Percentiles rank a stretch among this genome's conserved stretches.
Conservation (phyloP, 2,888 invertebrate species). For the Yponomeuta sedellus region DNA sequence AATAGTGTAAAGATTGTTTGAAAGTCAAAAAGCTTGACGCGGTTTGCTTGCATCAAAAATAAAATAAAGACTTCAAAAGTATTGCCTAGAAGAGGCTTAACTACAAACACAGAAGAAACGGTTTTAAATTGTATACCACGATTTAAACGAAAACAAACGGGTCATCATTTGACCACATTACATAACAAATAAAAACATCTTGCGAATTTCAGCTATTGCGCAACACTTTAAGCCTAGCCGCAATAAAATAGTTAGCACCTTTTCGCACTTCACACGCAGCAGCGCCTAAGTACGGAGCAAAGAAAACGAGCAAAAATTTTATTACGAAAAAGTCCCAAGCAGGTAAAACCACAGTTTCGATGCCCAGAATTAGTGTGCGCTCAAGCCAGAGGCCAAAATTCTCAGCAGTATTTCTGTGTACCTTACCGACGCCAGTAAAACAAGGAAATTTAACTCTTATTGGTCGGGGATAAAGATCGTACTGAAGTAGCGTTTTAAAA, state of each 20-base stretch:
- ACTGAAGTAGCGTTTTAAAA: conserved; percentile 33
- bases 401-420: conserved; percentile 12
- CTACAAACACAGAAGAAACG: no score
- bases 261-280: background rate
- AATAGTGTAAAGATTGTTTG: no score
- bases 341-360: background rate
- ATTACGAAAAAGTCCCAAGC: conserved; percentile 8
- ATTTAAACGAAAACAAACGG: background rate
- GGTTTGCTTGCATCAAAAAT: no score
- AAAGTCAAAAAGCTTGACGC: no score
- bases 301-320: background rate
- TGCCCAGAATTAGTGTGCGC: conserved; percentile 61
- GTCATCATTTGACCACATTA: background rate
- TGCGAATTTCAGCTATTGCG: background rate
- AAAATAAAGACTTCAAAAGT: no score
- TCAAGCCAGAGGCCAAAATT: conserved; percentile 46
- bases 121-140: no score
- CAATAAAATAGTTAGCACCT: background rate
- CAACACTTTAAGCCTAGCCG: background rate
- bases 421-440: background rate
- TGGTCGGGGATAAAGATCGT: background rate
- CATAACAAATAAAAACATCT: background rate
- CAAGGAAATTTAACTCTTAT: conserved; percentile 6
- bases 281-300: background rate
- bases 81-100: no score